Evolutionary conservation across 1,140 invertebrate genomes (phyloP), one percentile per base, ranked within the genome.

Genomic region (Cyclargus thomasi): DNA sequence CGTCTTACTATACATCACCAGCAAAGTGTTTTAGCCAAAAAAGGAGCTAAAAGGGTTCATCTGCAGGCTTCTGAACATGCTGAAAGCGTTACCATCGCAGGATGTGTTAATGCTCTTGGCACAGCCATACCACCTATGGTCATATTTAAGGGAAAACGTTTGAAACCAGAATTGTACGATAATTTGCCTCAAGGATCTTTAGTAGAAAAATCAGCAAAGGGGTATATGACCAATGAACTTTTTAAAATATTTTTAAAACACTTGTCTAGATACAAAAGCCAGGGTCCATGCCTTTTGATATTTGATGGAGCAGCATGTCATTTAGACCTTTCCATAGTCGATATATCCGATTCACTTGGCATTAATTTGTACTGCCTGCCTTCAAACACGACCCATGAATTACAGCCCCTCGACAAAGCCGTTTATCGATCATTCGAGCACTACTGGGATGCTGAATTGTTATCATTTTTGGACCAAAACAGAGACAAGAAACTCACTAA

Each of bases 41-140:
- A 80, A 72, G 83, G 86, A 7, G 65, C 70, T 20, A 80, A 79
- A 74, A 74, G 83, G 39, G 78, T 90, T 22, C 84, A 85, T 75
- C 57, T 79, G 18, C 68, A 81, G 17, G 78, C 82, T 16, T 70
- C 74, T 0, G 80, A 91, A 76, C 83, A 90, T 67, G 81, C 75
- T 53, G 77, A 88, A 77, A 90, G 77, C 67, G 81, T 88, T n/a
- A 90, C 87, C 10, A 74, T 90, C 21, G 83, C 83, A 1, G 77
- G 74, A 17, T 89, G 81, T 81, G 78, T 76, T 2, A 80, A 76
- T 73, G 76, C 74, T 18, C 16, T 75, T 62, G 78, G 74, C 57
- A 77, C 21, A 53, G 39, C 67, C 16, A 70, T 79, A 70, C 82
- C 82, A 63, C 79, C 75, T 21, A 81, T 78, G 75, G 71, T 76